A percentile compares a stretch with the other conserved stretches of the same genome.
These are phyloP conservation scores for Priocnemis perturbator DNA, from an alignment of 2,888 invertebrate species.

Conservation along the genomic window DNA sequence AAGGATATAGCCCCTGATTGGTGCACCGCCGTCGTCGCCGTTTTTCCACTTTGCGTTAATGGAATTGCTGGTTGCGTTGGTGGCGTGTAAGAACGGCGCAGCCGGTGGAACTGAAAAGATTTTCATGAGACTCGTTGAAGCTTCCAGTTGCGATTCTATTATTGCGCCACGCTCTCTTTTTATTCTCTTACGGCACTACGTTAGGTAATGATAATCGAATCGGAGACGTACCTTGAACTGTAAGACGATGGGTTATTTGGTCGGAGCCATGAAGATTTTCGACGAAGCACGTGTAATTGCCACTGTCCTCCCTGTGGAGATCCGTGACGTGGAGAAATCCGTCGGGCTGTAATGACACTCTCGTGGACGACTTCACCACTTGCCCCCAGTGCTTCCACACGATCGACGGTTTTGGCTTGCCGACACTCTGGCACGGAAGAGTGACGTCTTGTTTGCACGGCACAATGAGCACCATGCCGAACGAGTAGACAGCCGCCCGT, in stretches of 20 bases:
- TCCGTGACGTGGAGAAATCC: constrained; percentile 87
- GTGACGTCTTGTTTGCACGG: constrained; percentile 93
- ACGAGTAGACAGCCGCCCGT: constrained; percentile 75
- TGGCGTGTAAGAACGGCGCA: constrained; percentile 87
- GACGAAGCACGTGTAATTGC: constrained; percentile 92
- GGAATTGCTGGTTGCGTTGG: constrained; percentile 89
- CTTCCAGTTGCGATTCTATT: no score
- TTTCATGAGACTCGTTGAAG: neutral
- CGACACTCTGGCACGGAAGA: constrained; percentile 90
- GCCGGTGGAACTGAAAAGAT: constrained; percentile 88
- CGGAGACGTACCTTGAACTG: constrained; percentile 74
- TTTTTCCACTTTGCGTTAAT: constrained; percentile 89
- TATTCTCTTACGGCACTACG: no score
- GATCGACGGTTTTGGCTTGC: constrained; percentile 86
- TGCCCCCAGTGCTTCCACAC: constrained; percentile 88
- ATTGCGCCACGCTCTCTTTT: no score
- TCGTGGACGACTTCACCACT: constrained; percentile 83
- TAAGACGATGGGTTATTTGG: constrained; percentile 87
- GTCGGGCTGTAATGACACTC: constrained; percentile 80
- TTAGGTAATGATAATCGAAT: neutral
- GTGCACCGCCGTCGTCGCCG: constrained; percentile 85
- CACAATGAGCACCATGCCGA: constrained; percentile 71
- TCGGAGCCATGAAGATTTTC: constrained; percentile 90
- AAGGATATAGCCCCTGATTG: constrained; percentile 85
- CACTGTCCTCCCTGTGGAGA: constrained; percentile 88